Evolutionary conservation across 2,113 vertebrate species (phyloP).

Genomic region (Thunnus maccoyii): DNA sequence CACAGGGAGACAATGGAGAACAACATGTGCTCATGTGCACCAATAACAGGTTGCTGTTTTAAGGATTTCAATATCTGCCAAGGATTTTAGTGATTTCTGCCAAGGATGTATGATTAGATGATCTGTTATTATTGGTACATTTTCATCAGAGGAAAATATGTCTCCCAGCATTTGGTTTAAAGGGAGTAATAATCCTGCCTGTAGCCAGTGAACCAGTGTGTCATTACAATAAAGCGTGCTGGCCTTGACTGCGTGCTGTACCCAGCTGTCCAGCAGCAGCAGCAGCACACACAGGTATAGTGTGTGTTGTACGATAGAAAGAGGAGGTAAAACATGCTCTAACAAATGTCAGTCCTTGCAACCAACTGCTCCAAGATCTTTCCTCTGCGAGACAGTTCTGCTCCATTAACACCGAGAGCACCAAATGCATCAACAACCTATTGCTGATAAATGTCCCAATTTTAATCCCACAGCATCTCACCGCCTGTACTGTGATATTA

Average conservation of each 20-base stretch:
- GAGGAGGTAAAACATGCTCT: neutral
- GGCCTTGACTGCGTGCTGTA: slow-evolving; percentile 21
- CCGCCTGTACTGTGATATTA: neutral
- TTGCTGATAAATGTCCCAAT: neutral
- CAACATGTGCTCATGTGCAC: neutral
- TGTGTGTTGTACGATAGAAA: neutral
- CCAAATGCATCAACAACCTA: neutral
- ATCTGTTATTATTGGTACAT: neutral
- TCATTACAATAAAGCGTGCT: neutral
- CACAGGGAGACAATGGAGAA: neutral
- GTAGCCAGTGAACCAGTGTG: neutral
- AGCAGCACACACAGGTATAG: neutral
- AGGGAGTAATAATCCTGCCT: slow-evolving; percentile 2
- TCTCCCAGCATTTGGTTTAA: neutral
- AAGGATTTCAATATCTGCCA: slow-evolving; percentile 14
- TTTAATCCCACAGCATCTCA: neutral
- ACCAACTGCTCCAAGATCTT: slow-evolving; percentile 1
- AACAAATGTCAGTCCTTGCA: slow-evolving; percentile 10
- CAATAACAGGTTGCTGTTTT: neutral
- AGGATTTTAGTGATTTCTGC: neutral
- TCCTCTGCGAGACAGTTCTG: slow-evolving; percentile 17
- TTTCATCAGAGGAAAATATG: neutral
- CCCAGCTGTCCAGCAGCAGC: slow-evolving; percentile 12
- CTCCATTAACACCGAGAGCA: slow-evolving; percentile 11
- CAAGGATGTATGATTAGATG: neutral